These are phyloP conservation scores for Brachionus sp. DNA, from an alignment of 1,140 invertebrate species.

Conservation along the genomic window DNA sequence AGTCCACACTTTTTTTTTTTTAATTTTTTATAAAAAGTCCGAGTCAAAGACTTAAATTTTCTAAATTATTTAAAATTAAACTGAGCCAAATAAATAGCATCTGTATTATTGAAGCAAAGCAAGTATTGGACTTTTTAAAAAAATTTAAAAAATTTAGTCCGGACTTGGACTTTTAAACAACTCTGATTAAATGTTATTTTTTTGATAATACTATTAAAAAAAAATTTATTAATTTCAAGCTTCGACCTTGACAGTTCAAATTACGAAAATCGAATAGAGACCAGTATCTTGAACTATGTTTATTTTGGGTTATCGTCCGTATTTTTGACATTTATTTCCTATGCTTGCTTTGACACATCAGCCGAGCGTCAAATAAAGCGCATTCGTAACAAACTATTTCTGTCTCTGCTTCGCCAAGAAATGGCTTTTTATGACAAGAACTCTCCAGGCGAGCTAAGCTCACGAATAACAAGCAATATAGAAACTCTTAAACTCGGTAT, in stretches of 20 bases:
- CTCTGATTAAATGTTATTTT: no score
- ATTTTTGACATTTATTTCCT: neutral
- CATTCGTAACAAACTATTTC: constrained; percentile 39
- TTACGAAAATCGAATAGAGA: constrained; percentile 3
- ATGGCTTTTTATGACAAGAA: constrained; percentile 31
- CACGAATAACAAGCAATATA: neutral
- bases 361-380: constrained; percentile 34
- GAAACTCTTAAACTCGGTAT: constrained; percentile 20
- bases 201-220: no score
- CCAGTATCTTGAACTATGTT: neutral
- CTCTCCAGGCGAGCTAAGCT: neutral
- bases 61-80: no score
- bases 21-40: no score
- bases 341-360: constrained; percentile 1
- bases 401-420: constrained; percentile 30
- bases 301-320: neutral
- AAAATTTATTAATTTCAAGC: neutral
- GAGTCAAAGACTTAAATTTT: no score
- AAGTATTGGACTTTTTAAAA: no score
- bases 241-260: neutral
- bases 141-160: no score
- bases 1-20: no score
- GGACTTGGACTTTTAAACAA: no score
- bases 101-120: no score
- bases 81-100: no score